Conservation (phyloP, 2,888 invertebrate species). For the Lacanobia wlatinum region DNA sequence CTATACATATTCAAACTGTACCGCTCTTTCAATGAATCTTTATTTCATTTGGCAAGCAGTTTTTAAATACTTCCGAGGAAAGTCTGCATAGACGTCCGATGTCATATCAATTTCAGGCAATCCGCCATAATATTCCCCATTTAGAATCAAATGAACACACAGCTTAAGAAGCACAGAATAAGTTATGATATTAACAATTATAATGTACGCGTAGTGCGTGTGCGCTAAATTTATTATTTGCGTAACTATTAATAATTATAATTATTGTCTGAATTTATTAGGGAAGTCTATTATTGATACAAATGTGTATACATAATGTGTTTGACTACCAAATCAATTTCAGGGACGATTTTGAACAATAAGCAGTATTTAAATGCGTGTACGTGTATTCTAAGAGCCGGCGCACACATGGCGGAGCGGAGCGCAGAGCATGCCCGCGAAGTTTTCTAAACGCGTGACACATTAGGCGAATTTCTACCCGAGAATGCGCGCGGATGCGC, state of each 20-base stretch:
- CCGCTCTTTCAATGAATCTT: too few species aligned
- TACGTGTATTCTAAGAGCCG: too few species aligned
- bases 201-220: slow-evolving; percentile 26
- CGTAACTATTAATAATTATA: slow-evolving; percentile 36
- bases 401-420: too few species aligned
- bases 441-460: too few species aligned
- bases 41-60: too few species aligned
- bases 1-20: too few species aligned
- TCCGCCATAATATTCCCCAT: too few species aligned
- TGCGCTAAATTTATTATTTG: slow-evolving; percentile 42
- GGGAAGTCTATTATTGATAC: slow-evolving; percentile 26
- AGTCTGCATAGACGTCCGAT: too few species aligned
- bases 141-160: slow-evolving; percentile 13
- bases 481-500: too few species aligned
- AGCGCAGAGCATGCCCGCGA: too few species aligned
- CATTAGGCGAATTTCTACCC: too few species aligned
- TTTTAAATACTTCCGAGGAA: too few species aligned
- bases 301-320: slow-evolving; percentile 20
- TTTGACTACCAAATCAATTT: slow-evolving; percentile 32
- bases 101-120: background rate
- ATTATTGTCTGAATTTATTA: slow-evolving; percentile 30
- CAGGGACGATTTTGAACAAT: slow-evolving; percentile 34
- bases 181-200: slow-evolving; percentile 25
- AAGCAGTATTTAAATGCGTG: background rate
- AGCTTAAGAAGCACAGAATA: slow-evolving; percentile 36